A percentile compares a stretch with the other conserved stretches of the same genome.
Evolutionary conservation across 2,888 invertebrate species (phyloP).

Genomic region (Drosophila formosana): DNA sequence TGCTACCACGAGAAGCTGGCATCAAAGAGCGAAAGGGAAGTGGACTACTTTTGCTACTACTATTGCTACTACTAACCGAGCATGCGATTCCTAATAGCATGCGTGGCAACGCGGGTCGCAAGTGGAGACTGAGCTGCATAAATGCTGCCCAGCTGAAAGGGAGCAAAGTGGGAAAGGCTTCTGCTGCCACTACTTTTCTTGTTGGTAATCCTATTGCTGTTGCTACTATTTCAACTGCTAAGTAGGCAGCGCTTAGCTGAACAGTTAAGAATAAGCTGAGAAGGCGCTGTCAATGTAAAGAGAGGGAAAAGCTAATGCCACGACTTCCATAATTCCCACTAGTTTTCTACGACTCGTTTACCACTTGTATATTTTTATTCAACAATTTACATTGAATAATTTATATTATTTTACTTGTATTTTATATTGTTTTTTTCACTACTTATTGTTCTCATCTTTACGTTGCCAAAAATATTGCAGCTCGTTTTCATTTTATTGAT

Average conservation of each 20-base stretch:
- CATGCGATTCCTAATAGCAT: background rate
- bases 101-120: background rate
- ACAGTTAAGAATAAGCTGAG: background rate
- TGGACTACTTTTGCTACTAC: slow-evolving; percentile 1
- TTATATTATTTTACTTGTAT: too few species aligned
- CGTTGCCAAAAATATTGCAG: too few species aligned
- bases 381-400: too few species aligned
- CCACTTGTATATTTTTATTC: too few species aligned
- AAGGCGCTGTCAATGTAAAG: background rate
- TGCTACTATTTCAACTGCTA: background rate
- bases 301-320: background rate
- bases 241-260: background rate
- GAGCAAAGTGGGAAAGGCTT: background rate
- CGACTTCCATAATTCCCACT: too few species aligned
- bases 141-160: background rate
- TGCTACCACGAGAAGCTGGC: slow-evolving; percentile 13
- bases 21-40: background rate
- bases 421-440: too few species aligned
- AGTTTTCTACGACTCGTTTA: too few species aligned
- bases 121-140: background rate
- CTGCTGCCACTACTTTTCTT: background rate
- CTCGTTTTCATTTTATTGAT: too few species aligned
- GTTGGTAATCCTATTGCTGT: background rate
- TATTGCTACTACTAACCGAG: slow-evolving; percentile 6
- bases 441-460: too few species aligned